Evolutionary conservation across 1,140 invertebrate species (phyloP), one percentile per base, ranked within the genome.

Genomic region (Drosophila equinoxialis): DNA sequence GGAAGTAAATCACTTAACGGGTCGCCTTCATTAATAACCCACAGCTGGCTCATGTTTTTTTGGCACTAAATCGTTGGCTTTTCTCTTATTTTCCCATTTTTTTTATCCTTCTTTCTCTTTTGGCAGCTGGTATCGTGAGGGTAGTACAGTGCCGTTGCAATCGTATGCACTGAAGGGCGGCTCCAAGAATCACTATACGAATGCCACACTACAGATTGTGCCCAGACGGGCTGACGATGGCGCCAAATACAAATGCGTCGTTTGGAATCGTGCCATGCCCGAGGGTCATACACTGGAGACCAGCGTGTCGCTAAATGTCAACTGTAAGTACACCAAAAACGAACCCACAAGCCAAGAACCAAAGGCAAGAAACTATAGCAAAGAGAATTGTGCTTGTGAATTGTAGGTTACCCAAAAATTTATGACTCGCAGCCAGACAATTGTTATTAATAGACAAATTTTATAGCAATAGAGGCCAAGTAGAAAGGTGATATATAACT

Each of bases 251-350:
- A 94, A 95, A 58, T 98, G 97, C 92, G 95, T 96, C 55, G 97
- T 98, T 8, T 96, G 96, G 94, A 98, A 98, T 92, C 93, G 97
- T 55, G 97, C 97, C 55, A 95, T 98, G 94, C 94, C 94, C 5
- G 94, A 96, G 54, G 95, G 95, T n/a, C 94, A 95, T 48, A 96
- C 96, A 75, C 92, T 98, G 51, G 96, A 97, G 74, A 94, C 96
- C 4, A 95, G 94, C 45, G 95, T 98, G 17, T 95, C 95, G 1
- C 93, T 98, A 39, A 96, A 95, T 86, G 97, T 98, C 68, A 97
- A 98, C 91, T 98, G 96, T 97, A 93, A 97, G 96, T 96, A 93
- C 30, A 39, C 37, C 11, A 51, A 51, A 20, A 51, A 48, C 13
- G 6, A 45, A 45, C 2, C 6, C 13, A 7, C 6, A 8, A 17